Conservation (phyloP, 2,797 vertebrate genomes). For the Catharus ustulatus region DNA sequence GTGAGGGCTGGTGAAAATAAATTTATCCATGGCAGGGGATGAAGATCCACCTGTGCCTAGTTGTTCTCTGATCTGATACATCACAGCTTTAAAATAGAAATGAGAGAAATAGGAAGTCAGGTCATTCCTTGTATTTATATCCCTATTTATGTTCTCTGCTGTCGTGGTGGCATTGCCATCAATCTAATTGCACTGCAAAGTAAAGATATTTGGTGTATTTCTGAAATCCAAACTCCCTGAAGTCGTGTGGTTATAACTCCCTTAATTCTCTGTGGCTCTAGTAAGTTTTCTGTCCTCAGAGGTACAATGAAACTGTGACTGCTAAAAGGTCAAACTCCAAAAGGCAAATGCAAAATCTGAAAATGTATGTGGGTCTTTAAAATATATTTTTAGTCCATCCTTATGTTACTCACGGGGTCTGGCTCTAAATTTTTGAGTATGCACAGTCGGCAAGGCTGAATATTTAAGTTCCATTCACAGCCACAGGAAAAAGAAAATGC, state of each 20-base stretch:
- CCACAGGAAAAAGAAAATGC: constrained; percentile 8
- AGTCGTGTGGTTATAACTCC: neutral
- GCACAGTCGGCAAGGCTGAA: neutral
- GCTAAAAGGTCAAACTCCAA: neutral
- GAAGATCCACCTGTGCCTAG: constrained; percentile 10
- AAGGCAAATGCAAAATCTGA: neutral
- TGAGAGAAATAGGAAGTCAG: neutral
- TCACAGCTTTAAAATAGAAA: neutral
- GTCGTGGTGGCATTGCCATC: neutral
- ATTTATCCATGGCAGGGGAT: neutral
- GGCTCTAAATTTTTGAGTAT: neutral
- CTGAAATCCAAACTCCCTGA: neutral
- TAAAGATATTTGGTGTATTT: neutral
- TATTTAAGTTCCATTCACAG: neutral
- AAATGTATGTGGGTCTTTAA: neutral
- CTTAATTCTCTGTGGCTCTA: neutral
- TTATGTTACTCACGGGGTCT: neutral
- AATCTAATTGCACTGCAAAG: neutral
- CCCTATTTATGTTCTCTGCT: neutral
- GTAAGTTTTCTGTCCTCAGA: neutral
- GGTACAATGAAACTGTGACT: neutral
- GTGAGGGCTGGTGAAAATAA: constrained; percentile 21
- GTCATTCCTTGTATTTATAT: neutral
- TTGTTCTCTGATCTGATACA: neutral
- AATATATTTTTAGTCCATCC: neutral